Percentiles rank a stretch among this genome's conserved stretches.
These are phyloP conservation scores for Argyra leucocephala DNA, from an alignment of 2,888 invertebrate species.

Conservation along the genomic window DNA sequence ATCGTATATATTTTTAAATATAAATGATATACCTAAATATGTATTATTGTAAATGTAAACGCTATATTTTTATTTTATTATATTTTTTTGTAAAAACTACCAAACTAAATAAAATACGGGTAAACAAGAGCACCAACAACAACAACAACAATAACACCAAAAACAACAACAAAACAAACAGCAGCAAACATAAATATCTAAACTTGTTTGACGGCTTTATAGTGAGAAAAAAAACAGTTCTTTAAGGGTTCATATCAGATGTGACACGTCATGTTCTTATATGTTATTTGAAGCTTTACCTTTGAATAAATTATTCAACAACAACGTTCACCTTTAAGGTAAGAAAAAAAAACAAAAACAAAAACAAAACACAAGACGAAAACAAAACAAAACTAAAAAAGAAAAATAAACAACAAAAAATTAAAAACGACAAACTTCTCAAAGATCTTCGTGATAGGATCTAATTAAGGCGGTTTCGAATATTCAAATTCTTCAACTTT, in stretches of 20 bases:
- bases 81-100: background rate
- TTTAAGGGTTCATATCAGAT: background rate
- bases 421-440: background rate
- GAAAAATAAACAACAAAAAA: background rate
- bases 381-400: background rate
- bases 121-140: background rate
- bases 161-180: background rate
- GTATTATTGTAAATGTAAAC: background rate
- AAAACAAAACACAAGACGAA: constrained; percentile 10
- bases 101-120: background rate
- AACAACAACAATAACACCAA: background rate
- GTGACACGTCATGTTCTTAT: background rate
- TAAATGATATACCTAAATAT: too few relatives aligned
- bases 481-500: constrained; percentile 10
- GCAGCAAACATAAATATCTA: background rate
- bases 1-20: background rate
- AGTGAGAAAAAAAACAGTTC: background rate
- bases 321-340: constrained; percentile 19
- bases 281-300: background rate
- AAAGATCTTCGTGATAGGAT: constrained; percentile 10
- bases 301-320: constrained; percentile 21
- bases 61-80: background rate
- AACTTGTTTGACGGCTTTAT: constrained; percentile 1
- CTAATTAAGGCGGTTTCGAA: constrained; percentile 7
- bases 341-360: constrained; percentile 18